phyloP scores from a whole-genome alignment of 2,888 invertebrate species.

The Volucella bombylans region DNA sequence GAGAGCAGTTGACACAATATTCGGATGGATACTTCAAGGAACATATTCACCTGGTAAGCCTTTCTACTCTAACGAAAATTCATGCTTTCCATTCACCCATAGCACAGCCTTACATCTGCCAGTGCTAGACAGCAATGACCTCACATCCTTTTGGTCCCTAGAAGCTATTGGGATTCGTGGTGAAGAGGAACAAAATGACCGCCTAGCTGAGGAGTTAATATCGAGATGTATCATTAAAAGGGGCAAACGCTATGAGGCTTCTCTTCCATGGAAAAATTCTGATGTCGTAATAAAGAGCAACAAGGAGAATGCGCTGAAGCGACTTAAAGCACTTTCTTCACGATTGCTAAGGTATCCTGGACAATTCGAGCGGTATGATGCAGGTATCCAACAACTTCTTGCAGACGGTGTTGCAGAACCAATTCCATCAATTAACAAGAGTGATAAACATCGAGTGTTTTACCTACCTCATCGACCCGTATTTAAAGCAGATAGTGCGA shows the following conservation, averaged over 20 bases:
- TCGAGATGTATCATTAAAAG: slow-evolving; percentile 34
- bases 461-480: slow-evolving; percentile 38
- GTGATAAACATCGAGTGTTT: slow-evolving; percentile 7
- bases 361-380: slow-evolving; percentile 29
- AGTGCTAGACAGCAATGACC: not conserved
- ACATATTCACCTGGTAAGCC: no score
- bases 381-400: slow-evolving; percentile 30
- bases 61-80: no score
- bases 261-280: slow-evolving; percentile 40
- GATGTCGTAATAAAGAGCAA: slow-evolving; percentile 11
- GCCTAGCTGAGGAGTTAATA: slow-evolving; percentile 27
- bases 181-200: slow-evolving; percentile 31
- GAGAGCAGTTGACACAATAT: no score
- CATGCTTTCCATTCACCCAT: not conserved
- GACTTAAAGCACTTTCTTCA: slow-evolving; percentile 15
- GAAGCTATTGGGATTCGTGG: slow-evolving; percentile 29
- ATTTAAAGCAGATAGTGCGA: slow-evolving; percentile 22
- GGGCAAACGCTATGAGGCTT: slow-evolving; percentile 39
- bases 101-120: slow-evolving; percentile 7
- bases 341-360: slow-evolving; percentile 33
- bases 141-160: slow-evolving; percentile 8
- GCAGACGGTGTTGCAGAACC: slow-evolving; percentile 26
- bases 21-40: no score
- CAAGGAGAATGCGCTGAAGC: slow-evolving; percentile 9
- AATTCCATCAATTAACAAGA: not conserved